A percentile compares a stretch with the other conserved stretches of the same genome.
Evolutionary conservation across 2,888 invertebrate genomes (phyloP).

Genomic region (Nomada flava): DNA sequence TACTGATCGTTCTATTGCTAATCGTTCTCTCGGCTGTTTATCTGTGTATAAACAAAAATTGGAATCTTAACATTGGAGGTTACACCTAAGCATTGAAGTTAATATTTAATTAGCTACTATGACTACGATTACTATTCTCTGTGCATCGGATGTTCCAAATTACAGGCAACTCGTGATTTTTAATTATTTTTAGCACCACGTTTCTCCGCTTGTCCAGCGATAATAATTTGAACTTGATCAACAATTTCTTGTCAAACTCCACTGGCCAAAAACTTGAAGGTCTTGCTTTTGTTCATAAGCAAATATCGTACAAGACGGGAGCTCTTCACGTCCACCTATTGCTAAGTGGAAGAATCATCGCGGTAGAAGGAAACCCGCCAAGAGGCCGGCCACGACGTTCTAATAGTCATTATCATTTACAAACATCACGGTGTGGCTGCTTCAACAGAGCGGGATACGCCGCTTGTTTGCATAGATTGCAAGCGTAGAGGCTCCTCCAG

Average conservation of each 20-base stretch:
- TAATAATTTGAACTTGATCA: conserved; percentile 19
- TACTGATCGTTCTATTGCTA: too few relatives aligned
- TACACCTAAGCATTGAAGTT: too few relatives aligned
- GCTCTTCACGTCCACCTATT: conserved; percentile 74
- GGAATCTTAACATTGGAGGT: neutral
- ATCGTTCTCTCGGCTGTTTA: too few relatives aligned
- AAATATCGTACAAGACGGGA: conserved; percentile 77
- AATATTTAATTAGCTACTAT: too few relatives aligned
- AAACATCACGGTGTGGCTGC: conserved; percentile 63
- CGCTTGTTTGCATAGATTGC: conserved; percentile 68
- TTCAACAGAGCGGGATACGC: conserved; percentile 43
- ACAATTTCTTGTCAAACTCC: neutral
- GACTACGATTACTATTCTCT: neutral
- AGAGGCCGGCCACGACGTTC: conserved; percentile 60
- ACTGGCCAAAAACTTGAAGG: conserved; percentile 9
- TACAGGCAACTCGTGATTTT: too few relatives aligned
- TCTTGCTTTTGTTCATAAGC: conserved; percentile 47
- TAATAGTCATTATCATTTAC: conserved; percentile 78
- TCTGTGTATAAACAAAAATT: too few relatives aligned
- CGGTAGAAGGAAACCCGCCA: conserved; percentile 42
- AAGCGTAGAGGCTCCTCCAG: conserved; percentile 68
- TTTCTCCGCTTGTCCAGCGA: neutral
- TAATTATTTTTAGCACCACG: too few relatives aligned
- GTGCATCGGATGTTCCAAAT: too few relatives aligned
- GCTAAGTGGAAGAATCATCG: conserved; percentile 80